Base-by-base conservation (phyloP, 2,888 invertebrate genomes). In the Ophion slaviceki region DNA sequence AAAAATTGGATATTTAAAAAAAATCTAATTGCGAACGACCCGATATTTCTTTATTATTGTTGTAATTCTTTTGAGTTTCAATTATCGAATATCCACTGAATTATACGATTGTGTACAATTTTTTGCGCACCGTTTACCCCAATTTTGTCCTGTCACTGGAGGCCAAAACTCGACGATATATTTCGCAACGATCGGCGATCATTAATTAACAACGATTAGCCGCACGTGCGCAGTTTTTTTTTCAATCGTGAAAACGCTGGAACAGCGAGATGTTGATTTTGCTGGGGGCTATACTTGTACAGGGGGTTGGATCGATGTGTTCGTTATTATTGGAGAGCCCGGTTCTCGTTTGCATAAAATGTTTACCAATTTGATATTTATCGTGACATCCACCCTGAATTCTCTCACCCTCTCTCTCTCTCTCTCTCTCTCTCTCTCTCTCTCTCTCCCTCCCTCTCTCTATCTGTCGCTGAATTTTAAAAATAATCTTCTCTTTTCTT, bases 201-300 rank as follows among this genome's bases (percentile, higher is more conserved):
- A 53, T 53, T 53, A 53, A 53, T 53, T 53, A 17, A 53, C 53
- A 17, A 53, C 53, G 17, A 53, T 53, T 53, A 17, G 5, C 17
- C 17, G 53, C 5, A 2, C 14, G 47, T 14, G 17, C 14, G 53
- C 5, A 14, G 53, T 14, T 53, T 53, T 53, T 53, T 4, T 32
- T 17, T 53, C 17, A 53, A 53, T 53, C 14, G 14, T 17, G 53
- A 53, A 17, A 17, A 53, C 53, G 11, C 11, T 40, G 7, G 8
- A 40, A 40, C 40, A 14, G 47, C 11, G 11, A 11, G 36, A 24
- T 61, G 74, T 74, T 47, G 59, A 67, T 47, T 74, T 47, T 28
- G 45, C 47, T 28, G 11, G 59, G 66, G 40, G 47, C 45, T 47
- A 74, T 67, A 74, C 68, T 67, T 36, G 67, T 59, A 59, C 20